Base-by-base conservation (phyloP, 1,140 invertebrate genomes). In the Drosophila nasuta region DNA sequence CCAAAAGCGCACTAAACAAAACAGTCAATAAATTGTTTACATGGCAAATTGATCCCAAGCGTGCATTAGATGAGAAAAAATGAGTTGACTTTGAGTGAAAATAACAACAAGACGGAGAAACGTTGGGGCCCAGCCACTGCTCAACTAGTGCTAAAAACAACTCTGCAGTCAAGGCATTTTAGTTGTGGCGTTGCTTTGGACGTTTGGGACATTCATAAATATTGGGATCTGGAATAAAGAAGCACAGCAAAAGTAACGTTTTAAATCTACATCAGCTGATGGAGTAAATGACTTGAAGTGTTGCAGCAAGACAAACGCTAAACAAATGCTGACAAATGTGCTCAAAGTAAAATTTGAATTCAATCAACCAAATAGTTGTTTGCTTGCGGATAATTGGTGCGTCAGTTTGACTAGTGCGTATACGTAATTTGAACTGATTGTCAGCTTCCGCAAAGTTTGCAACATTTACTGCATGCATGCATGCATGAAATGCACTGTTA, bases 1-100 rank as follows among this genome's bases (percentile, higher is more conserved):
- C 86, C 86, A 86, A 82, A 87, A 89, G 86, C 86, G 76, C 81
- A 89, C 86, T 90, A 86, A 89, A 86, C 79, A 77, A 86, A 86
- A 86, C 76, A 89, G 81, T 90, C 86, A 89, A 89, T 89, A 89
- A 90, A 91, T 91, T 90, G 87, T 90, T 86, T 86, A 90, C 81
- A 91, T 85, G 74, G 82, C 89, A 89, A 91, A 91, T 91, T 91
- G 88, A 85, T 91, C 88, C 88, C 88, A 58, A 81, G 88, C 81
- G 88, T 78, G 81, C 82, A 91, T 91, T 91, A 91, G 82, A 89
- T 88, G 88, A 91, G 83, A 73, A 91, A 85, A 91, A 91, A 91
- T 91, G 88, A 89, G 81, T 91, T 91, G 78, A 83, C 75, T 88
- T 91, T 88, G 77, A 85, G 75, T 85, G 57, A 73, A 77, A 83